Percentiles rank a stretch among this genome's conserved stretches.
These are phyloP conservation scores for Troides oblongomaculatus DNA, from an alignment of 2,888 invertebrate species.

Conservation along the genomic window DNA sequence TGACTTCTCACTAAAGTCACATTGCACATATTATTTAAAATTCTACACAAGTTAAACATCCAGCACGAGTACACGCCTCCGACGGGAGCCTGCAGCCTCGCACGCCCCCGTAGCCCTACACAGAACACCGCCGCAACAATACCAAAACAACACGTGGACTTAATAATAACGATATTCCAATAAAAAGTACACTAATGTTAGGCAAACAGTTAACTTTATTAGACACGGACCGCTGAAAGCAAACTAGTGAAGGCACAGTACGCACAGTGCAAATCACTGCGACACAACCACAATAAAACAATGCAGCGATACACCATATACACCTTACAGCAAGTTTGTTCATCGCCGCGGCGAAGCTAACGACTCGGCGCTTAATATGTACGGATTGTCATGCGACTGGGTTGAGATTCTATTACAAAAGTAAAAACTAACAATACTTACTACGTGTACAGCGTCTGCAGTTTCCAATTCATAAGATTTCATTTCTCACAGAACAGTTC, in stretches of 20 bases:
- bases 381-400: conserved; percentile 26
- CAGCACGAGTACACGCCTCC: conserved; percentile 59
- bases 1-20: conserved; percentile 58
- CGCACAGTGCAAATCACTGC: conserved; percentile 55
- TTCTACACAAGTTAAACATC: conserved; percentile 48
- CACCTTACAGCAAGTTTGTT: conserved; percentile 38
- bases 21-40: conserved; percentile 58
- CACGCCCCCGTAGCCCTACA: conserved; percentile 13
- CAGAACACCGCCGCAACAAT: conserved; percentile 30
- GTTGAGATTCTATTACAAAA: conserved; percentile 27
- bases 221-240: conserved; percentile 57
- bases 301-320: conserved; percentile 32
- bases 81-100: neutral
- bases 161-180: conserved; percentile 33
- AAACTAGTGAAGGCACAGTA: conserved; percentile 71
- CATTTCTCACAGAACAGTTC: conserved; percentile 70
- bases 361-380: conserved; percentile 22
- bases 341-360: conserved; percentile 38
- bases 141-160: conserved; percentile 30
- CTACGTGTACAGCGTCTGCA: neutral
- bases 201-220: conserved; percentile 46
- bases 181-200: conserved; percentile 38
- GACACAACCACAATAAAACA: conserved; percentile 59
- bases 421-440: conserved; percentile 14
- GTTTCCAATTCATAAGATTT: conserved; percentile 31